Evolutionary conservation across 2,888 invertebrate species (phyloP), one percentile per base, ranked within the genome.

Genomic region (Stenchaetothrips biformis): DNA sequence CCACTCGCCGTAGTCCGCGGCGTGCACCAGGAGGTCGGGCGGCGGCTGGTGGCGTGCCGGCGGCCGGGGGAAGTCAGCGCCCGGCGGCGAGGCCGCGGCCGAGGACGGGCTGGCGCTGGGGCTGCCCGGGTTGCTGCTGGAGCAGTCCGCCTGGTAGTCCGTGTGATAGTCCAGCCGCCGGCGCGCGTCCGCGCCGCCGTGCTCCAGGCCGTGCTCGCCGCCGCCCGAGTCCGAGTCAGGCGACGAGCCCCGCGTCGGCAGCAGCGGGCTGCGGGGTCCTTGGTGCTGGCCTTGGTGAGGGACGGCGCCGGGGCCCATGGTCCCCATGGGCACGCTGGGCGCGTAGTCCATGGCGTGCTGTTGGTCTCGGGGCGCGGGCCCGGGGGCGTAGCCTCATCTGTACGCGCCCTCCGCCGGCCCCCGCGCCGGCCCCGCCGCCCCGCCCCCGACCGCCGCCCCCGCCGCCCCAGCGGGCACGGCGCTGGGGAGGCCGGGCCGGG

Each of bases 341-440:
- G 18, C 59, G 59, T 59, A 59, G 59, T 59, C 59, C 59, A 59
- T 59, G 18, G 53, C 53, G 37, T 53, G 53, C 53, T 21, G 67
- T 25, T 37, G 37, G 37, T 37, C 67, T 25, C 67, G 25, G 67
- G 37, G 67, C 9, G 21, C 67, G 67, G 25, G 67, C 67, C 67
- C 67, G 67, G 67, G 67, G 67, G 67, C 67, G 67, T 74, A 74
- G 67, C 67, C 67, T 74, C 67, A 74, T 74, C 67, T 74, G 25
- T 74, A 74, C 21, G 25, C 67, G n/a, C 67, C 67, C n/a, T 7
- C 67, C 67, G n/a, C 67, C 21, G 18, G 21, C 2, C 67, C 67
- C 21, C 21, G n/a, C 21, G 67, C 21, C 67, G 67, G 21, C 11
- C 21, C 67, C 8, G 21, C 67, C 4, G 67, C 21, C 7, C 67